Conservation (phyloP, 2,113 vertebrate genomes). For the Upupa epops region DNA sequence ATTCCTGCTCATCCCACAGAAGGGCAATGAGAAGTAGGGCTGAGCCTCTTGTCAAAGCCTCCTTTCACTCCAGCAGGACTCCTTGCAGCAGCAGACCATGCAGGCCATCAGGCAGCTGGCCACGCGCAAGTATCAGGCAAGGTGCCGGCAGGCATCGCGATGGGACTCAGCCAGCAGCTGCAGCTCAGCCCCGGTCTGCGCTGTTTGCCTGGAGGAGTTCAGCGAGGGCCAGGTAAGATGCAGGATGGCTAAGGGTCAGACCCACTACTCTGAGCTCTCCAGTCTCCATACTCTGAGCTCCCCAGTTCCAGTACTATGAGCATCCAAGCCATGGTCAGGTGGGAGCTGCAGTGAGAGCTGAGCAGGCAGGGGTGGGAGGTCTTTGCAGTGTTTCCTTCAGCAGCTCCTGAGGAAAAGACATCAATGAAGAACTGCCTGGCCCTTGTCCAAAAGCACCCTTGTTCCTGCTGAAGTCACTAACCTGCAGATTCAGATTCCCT, state of each 20-base stretch:
- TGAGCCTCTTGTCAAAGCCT: background rate
- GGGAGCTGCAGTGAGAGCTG: background rate
- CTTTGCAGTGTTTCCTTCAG: background rate
- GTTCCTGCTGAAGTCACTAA: background rate
- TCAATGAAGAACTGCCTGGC: background rate
- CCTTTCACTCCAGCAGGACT: slow-evolving; percentile 77
- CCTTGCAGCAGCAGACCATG: slow-evolving; percentile 90
- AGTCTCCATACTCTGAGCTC: too few relatives aligned
- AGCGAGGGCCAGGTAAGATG: slow-evolving; percentile 90
- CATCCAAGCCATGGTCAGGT: accelerated
- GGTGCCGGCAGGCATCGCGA: slow-evolving; percentile 64
- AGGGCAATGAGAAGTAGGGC: background rate
- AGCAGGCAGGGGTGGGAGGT: background rate
- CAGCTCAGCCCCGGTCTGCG: slow-evolving; percentile 89
- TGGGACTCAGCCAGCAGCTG: slow-evolving; percentile 89
- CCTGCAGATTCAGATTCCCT: background rate
- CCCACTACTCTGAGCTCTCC: too few relatives aligned
- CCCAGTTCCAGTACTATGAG: background rate
- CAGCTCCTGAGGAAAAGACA: background rate
- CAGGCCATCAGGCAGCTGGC: slow-evolving; percentile 88
- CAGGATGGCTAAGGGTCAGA: background rate
- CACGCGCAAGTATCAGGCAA: slow-evolving; percentile 83
- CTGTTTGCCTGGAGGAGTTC: slow-evolving; percentile 97
- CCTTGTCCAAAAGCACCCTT: background rate
- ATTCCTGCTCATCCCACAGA: background rate